phyloP scores from a whole-genome alignment of 2,113 vertebrate genomes.

The Piaya cayana region DNA sequence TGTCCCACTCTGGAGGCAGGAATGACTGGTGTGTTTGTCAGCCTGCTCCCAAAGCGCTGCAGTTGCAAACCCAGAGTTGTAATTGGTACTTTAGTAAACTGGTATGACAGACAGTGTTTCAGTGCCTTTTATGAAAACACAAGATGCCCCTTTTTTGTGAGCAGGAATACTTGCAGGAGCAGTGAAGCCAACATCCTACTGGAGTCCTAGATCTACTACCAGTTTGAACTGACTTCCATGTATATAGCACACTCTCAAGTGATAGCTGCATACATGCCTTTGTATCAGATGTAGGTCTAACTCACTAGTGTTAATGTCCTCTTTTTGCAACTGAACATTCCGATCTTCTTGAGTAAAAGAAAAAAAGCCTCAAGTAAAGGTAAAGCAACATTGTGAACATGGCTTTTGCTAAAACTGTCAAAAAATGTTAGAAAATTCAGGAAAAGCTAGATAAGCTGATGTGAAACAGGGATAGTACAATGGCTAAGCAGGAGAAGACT shows the following conservation, averaged over 20 bases:
- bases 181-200: not conserved
- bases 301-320: not conserved
- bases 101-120: not conserved
- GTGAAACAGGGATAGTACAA: not conserved
- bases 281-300: not conserved
- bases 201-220: not conserved
- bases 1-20: not conserved
- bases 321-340: not conserved
- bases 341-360: not conserved
- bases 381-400: not conserved
- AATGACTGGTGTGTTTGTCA: not conserved
- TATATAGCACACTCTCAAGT: rapidly evolving
- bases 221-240: not conserved
- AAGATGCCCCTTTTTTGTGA: not conserved
- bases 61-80: not conserved
- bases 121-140: not conserved
- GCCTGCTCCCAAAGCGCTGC: not conserved
- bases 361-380: not conserved
- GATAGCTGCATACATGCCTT: not conserved
- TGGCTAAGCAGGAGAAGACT: not conserved
- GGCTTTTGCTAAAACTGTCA: not conserved
- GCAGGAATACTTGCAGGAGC: not conserved
- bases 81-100: not conserved
- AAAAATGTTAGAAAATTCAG: not conserved
- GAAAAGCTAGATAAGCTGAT: not conserved